phyloP scores from a whole-genome alignment of 2,113 vertebrate genomes.

The Glaucomys volans region DNA sequence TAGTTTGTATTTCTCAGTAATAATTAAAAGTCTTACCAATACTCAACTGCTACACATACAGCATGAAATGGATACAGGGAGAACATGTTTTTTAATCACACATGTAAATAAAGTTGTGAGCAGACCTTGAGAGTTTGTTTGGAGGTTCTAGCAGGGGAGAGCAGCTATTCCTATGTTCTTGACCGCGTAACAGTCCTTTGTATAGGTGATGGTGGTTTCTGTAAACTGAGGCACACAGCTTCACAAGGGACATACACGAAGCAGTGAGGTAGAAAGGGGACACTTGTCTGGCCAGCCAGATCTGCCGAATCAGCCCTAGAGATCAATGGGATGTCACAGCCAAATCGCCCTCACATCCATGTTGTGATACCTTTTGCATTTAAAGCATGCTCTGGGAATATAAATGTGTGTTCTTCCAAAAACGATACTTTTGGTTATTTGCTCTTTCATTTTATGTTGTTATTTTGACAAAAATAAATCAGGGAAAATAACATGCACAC shows the following conservation, averaged over 20 bases:
- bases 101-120: constrained; percentile 24
- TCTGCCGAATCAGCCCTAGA: too few species aligned
- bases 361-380: neutral
- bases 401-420: constrained; percentile 13
- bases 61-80: neutral
- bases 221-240: too few species aligned
- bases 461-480: neutral
- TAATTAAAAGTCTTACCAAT: neutral
- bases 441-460: neutral
- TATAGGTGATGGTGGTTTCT: too few species aligned
- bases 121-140: neutral
- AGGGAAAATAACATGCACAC: constrained; percentile 32
- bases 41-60: neutral
- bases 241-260: too few species aligned
- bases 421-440: constrained; percentile 17
- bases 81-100: neutral
- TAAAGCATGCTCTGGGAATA: neutral
- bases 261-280: too few species aligned
- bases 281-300: too few species aligned
- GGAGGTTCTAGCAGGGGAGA: too few species aligned
- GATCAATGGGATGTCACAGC: too few species aligned
- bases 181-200: too few species aligned
- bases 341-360: too few species aligned
- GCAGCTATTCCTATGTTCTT: too few species aligned
- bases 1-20: constrained; percentile 15